Base-by-base conservation (phyloP, 2,888 invertebrate genomes). In the Sturmia bella region DNA sequence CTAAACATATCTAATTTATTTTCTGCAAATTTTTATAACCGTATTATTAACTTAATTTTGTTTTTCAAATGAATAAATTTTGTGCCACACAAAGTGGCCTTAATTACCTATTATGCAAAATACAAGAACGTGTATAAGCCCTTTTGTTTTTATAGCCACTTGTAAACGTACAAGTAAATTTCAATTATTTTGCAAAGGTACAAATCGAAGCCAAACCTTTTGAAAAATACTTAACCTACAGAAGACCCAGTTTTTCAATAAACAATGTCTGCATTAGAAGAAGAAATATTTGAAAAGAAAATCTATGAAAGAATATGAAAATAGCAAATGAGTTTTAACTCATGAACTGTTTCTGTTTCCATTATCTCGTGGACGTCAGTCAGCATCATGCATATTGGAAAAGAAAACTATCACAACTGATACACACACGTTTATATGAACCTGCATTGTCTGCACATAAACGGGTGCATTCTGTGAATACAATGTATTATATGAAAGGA, bases 141-240 rank as follows among this genome's bases (percentile, higher is more conserved):
- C 37, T 73, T 52, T 54, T 48, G 12, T 45, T 15, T 19, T 43
- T 70, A 13, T 1, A 66, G n/a, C 3, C 48, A 39, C 17, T 66
- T 69, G 21, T 54, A 27, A 69, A 45, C n/a, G 68, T 19, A 32
- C 52, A 54, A 61, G 50, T 45, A 15, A 70, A 69, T 59, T 66
- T 37, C 52, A 80, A 70, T 70, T 68, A 45, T 63, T 50, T 61
- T 5, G 12, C 21, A n/a, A 43, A 19, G 24, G 45, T 43, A 59
- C 59, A 45, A 61, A 70, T 66, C 59, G 61, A 72, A 61, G 45
- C n/a, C 9, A 54, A 75, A 52, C 37, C 37, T 52, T 70, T 70
- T 24, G n/a, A 68, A 37, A 54, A 39, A 37, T 61, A 73, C 77
- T 81, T 81, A 81, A 81, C 81, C 81, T 56, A 73, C 11, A 41